Conservation (phyloP, 1,140 invertebrate genomes). For the Nomia melanderi region DNA sequence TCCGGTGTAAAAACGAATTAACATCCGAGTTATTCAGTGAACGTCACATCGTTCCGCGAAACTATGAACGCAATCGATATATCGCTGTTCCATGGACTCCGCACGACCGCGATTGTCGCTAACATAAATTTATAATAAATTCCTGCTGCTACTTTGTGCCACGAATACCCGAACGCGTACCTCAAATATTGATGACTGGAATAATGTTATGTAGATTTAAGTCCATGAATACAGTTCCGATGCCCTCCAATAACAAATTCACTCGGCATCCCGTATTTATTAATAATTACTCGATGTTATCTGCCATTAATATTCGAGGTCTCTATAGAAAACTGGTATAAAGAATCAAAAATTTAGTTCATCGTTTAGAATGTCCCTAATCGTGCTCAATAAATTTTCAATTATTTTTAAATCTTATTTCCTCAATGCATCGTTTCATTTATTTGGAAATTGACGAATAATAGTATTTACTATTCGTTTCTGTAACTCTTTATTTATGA, state of each 20-base stretch:
- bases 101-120: background rate
- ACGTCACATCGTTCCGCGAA: background rate
- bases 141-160: background rate
- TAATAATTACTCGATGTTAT: background rate
- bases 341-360: background rate
- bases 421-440: no score
- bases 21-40: constrained; percentile 57
- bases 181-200: background rate
- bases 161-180: background rate
- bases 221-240: background rate
- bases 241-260: background rate
- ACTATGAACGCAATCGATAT: background rate
- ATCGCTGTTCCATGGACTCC: background rate
- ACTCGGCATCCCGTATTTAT: background rate
- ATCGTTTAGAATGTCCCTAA: no score
- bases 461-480: no score
- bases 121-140: background rate
- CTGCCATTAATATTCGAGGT: background rate
- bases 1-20: constrained; percentile 67
- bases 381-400: no score
- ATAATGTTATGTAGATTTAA: background rate
- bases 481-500: no score
- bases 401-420: no score
- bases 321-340: background rate
- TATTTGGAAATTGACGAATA: no score